These are phyloP conservation scores for Lamellibrachia columna DNA, from an alignment of 2,888 invertebrate genomes.

Conservation along the genomic window DNA sequence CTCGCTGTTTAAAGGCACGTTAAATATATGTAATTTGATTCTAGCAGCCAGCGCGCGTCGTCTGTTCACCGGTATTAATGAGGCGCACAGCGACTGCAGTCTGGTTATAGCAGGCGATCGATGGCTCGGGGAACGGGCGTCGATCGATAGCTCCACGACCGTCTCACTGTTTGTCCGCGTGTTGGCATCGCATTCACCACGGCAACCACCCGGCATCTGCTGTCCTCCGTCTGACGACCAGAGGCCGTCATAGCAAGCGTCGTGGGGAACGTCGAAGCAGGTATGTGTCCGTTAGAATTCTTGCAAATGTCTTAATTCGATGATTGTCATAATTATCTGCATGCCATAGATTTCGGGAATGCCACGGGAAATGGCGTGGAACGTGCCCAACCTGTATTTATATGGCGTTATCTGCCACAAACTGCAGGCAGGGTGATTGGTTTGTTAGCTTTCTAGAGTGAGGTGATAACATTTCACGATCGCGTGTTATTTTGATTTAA, in stretches of 20 bases:
- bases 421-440: neutral
- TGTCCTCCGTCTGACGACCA: neutral
- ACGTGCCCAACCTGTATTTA: neutral
- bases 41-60: neutral
- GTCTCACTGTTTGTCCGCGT: neutral
- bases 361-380: neutral
- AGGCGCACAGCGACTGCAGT: neutral
- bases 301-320: neutral
- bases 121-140: neutral
- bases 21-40: neutral
- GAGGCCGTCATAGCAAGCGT: neutral
- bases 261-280: neutral
- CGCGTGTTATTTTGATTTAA: neutral
- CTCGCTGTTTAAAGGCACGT: neutral
- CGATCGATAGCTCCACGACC: neutral
- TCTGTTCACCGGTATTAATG: neutral
- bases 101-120: neutral
- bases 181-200: neutral
- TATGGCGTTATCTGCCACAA: neutral
- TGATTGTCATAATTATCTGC: neutral
- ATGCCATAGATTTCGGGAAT: neutral
- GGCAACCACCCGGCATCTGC: neutral
- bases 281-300: neutral
- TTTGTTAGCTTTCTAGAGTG: neutral
- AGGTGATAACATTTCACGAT: neutral